Base-by-base conservation (phyloP, 1,140 invertebrate genomes). In the Phymastichus coffea region DNA sequence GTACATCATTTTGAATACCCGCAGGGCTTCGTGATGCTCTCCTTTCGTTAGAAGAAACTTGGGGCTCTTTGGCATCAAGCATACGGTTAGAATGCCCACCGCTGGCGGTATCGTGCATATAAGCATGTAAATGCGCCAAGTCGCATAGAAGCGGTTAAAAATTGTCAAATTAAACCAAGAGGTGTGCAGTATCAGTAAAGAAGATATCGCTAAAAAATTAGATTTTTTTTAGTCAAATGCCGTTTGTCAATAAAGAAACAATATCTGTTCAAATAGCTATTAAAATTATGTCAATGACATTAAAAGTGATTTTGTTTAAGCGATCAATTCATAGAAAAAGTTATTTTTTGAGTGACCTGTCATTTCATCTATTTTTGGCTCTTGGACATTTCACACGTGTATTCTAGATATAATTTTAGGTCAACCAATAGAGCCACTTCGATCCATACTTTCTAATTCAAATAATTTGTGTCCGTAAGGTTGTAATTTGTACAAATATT, bases 81-180 rank as follows among this genome's bases (percentile, higher is more conserved):
- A 64, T 37, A 75, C 68, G 17, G 70, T 73, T 2, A 78, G 15
- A 12, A 76, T 55, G 14, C 74, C 74, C 14, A 79, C 23, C 6
- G 77, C 54, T 10, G 74, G 56, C 25, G 73, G 74, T 38, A 76
- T 69, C 23, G 73, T 69, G 51, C 71, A 78, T 14, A 72, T 64
- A 55, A 83, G 65, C 33, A 85, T 70, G 69, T 84, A 86, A 33
- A 86, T 78, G 58, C 83, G 73, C 85, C 85, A 87, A 30, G 79
- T 78, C 61, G 79, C 75, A 69, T 75, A 83, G 17, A 68, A 64
- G 47, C 70, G 69, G 26, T 65, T 67, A 28, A 73, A 73, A 38
- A 74, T 53, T 17, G 63, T 59, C 28, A 74, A 75, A 0, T 64
- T 75, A 56, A 73, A 78, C 19, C 69, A 52, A 43, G 66, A 70